phyloP scores from a whole-genome alignment of 2,888 invertebrate species.

The Ferrisia virgata region DNA sequence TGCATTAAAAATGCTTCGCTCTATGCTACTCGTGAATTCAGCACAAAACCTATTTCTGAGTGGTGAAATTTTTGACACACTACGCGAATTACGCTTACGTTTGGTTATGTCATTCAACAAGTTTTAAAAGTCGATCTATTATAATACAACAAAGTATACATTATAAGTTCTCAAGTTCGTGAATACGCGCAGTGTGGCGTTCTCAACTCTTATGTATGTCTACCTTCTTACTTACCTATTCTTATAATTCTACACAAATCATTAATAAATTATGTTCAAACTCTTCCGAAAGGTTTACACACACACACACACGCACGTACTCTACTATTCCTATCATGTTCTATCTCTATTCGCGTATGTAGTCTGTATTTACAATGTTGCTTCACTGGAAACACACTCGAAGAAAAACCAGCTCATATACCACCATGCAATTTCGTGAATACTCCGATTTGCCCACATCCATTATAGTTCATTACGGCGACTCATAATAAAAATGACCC shows the following conservation, averaged over 20 bases:
- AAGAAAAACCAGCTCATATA: background rate
- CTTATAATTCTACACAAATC: background rate
- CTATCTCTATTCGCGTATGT: background rate
- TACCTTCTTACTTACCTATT: background rate
- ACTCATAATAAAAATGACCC: background rate
- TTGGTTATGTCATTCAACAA: slow-evolving; percentile 2
- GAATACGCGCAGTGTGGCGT: background rate
- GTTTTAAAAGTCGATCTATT: background rate
- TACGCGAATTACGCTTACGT: background rate
- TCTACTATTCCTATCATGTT: too few relatives aligned
- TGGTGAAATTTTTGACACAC: background rate
- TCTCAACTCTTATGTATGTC: too few relatives aligned
- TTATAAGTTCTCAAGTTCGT: background rate
- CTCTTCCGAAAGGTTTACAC: background rate
- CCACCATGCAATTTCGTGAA: background rate
- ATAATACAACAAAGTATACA: background rate
- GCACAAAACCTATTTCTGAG: background rate
- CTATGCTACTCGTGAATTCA: background rate
- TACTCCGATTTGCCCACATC: background rate
- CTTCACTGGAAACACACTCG: background rate
- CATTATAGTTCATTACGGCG: background rate
- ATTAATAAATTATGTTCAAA: background rate
- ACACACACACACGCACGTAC: too few relatives aligned
- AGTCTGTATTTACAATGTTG: background rate
- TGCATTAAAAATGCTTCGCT: background rate